A percentile compares a stretch with the other conserved stretches of the same genome.
Evolutionary conservation across 2,113 vertebrate genomes (phyloP).

Genomic region (Dermatemys mawii): DNA sequence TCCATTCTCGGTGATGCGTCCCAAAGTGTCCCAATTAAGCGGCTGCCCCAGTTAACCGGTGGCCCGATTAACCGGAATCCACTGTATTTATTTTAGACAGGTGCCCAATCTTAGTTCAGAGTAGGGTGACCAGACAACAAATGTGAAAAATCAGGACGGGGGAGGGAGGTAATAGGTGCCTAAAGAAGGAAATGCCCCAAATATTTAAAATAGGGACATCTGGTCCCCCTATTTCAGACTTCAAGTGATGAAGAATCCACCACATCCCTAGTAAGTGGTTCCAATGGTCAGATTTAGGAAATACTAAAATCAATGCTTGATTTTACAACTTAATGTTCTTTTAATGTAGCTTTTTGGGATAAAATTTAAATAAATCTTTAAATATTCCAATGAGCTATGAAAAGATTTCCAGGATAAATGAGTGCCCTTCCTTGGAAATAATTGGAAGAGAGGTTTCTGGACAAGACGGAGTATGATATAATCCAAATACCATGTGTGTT

Average conservation of each 20-base stretch:
- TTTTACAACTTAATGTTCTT: neutral
- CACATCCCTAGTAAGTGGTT: neutral
- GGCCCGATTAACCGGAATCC: no score
- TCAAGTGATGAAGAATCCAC: no score
- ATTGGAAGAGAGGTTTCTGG: neutral
- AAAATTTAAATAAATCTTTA: rapidly evolving
- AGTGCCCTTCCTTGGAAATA: neutral
- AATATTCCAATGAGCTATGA: neutral
- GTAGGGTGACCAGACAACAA: no score
- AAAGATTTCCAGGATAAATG: neutral
- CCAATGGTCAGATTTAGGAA: neutral
- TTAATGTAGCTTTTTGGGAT: neutral
- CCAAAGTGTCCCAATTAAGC: no score
- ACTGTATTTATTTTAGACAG: neutral
- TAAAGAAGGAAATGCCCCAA: no score
- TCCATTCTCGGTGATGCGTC: no score
- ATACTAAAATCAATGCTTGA: neutral
- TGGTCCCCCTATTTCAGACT: no score
- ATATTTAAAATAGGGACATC: no score
- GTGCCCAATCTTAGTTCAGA: no score
- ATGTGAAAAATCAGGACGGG: no score
- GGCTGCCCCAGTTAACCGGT: no score
- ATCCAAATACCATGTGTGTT: neutral
- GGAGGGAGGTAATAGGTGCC: no score
- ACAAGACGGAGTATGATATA: rapidly evolving